Conservation (phyloP, 2,888 invertebrate species). For the Megalurothrips usitatus region DNA sequence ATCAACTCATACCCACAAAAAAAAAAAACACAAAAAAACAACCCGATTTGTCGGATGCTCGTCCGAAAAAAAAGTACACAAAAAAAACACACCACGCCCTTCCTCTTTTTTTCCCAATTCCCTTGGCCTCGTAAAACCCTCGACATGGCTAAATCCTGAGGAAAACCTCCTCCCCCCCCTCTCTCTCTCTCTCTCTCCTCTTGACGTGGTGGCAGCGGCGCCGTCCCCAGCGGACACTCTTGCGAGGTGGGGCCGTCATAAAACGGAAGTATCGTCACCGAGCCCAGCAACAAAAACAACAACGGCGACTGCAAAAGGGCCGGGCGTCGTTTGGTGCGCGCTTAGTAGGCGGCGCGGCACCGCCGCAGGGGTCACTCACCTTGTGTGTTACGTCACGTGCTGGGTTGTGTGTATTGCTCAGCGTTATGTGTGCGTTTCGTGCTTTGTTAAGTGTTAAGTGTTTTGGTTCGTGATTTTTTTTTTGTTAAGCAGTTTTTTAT, state of each 20-base stretch:
- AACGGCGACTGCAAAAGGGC: background rate
- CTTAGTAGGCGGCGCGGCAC: too few species aligned
- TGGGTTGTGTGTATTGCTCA: too few species aligned
- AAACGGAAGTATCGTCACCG: constrained; percentile 7
- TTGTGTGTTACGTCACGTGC: too few species aligned
- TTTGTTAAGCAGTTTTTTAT: too few species aligned
- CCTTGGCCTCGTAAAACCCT: constrained; percentile 9
- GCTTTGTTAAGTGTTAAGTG: too few species aligned
- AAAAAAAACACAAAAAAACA: too few species aligned
- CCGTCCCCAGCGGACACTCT: background rate
- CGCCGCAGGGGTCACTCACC: too few species aligned
- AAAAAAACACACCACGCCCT: background rate
- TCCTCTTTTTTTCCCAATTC: background rate
- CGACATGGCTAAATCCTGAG: constrained; percentile 19
- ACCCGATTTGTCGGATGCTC: too few species aligned
- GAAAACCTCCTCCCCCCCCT: background rate
- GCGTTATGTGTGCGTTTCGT: too few species aligned
- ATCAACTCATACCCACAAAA: too few species aligned
- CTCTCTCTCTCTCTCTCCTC: background rate
- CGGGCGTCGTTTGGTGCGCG: background rate
- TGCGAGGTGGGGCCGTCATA: background rate
- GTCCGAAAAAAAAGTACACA: too few species aligned
- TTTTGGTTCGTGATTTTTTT: too few species aligned
- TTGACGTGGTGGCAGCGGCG: background rate
- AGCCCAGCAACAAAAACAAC: background rate